phyloP scores from a whole-genome alignment of 2,113 vertebrate species.

The Equus quagga region DNA sequence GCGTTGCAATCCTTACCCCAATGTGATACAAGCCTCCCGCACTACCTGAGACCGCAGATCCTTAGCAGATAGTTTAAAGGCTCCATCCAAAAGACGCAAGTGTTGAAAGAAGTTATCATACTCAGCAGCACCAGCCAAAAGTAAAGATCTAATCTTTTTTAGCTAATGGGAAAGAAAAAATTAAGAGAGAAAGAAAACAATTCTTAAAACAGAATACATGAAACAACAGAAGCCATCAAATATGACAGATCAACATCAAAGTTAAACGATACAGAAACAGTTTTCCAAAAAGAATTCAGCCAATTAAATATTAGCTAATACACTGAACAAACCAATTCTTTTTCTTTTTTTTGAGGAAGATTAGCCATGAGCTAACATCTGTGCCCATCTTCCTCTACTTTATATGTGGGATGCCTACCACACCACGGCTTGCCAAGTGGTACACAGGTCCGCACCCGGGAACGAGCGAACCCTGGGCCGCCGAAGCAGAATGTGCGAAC shows the following conservation, averaged over 20 bases:
- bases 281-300: not conserved
- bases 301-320: constrained; percentile 42
- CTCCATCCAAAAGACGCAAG: constrained; percentile 94
- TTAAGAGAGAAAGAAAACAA: constrained; percentile 13
- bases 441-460: no score
- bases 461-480: no score
- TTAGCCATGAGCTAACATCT: no score
- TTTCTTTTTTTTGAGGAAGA: no score
- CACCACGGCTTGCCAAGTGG: no score
- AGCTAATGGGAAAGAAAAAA: constrained; percentile 87
- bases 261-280: constrained; percentile 1
- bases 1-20: constrained; percentile 90
- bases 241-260: not conserved
- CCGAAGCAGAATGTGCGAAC: no score
- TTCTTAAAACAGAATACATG: not conserved
- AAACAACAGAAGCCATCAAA: not conserved
- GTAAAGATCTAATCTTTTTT: constrained; percentile 96
- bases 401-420: no score
- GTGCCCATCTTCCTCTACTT: no score
- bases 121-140: constrained; percentile 95
- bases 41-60: constrained; percentile 98
- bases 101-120: constrained; percentile 97
- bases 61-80: constrained; percentile 97
- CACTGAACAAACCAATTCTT: not conserved
- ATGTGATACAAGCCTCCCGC: constrained; percentile 97